Evolutionary conservation across 2,797 vertebrate species (phyloP), one percentile per base, ranked within the genome.

Genomic region (Emydoidea blandingii): DNA sequence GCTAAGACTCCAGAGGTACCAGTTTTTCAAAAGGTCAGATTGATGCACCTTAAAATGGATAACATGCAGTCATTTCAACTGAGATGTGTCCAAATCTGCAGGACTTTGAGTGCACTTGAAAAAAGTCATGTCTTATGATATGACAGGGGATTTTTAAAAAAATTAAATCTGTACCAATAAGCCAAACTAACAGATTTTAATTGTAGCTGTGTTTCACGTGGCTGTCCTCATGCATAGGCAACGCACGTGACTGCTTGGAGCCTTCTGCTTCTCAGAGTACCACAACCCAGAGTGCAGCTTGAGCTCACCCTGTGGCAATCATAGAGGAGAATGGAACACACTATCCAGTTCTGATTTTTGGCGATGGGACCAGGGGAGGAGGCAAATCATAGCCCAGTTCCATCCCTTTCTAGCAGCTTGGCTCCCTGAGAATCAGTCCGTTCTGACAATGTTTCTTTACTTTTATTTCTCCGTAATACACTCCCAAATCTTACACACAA

Each of bases 21-120:
- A 95, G 87, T 23, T 86, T 89, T 65, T 95, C 87, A 93, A 94
- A 92, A 95, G 81, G 85, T 96, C 95, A 82, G 84, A 83, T 85
- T 86, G 44, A 68, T 49, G 49, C 93, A 95, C 65, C 11, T 86
- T 91, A 59, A 95, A 95, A 95, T 94, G 47, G 34, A 95, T 95
- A 96, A 95, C 80, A 87, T 9, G 84, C 91, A 81, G 3, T 89
- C 25, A 79, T 79, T 34, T 0, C 93, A 89, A 74, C 84, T 91
- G 49, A 82, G 78, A 89, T 81, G 44, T 29, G 74, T 53, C 34
- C 80, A 85, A 21, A 87, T 86, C 85, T 84, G 81, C 18, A 41
- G 8, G 47, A 27, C 29, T 94, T 80, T 87, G 62, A 87, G 5
- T 62, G 23, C 27, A 15, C 53, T 92, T 85, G 54, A 72, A 81